Evolutionary conservation across 2,113 vertebrate species (phyloP).

Genomic region (Crotophaga sulcirostris): DNA sequence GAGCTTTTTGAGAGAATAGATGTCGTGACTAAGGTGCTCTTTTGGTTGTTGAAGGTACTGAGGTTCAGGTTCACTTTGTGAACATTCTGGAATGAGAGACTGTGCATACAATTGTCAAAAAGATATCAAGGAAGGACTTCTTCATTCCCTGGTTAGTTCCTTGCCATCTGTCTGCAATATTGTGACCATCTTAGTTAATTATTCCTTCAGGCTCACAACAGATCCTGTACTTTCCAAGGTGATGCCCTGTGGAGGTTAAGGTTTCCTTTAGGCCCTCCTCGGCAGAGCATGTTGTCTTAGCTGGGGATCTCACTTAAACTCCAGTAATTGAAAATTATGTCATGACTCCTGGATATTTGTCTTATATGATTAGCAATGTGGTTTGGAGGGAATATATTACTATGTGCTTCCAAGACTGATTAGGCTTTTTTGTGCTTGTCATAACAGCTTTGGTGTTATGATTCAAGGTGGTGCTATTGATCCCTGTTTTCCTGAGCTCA

Average conservation of each 20-base stretch:
- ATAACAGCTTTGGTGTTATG: background rate
- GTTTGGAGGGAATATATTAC: background rate
- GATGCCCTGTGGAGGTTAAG: constrained; percentile 6
- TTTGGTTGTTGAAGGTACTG: background rate
- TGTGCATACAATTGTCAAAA: background rate
- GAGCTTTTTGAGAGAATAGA: background rate
- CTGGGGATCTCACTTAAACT: background rate
- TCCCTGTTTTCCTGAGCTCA: background rate
- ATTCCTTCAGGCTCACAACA: constrained; percentile 29
- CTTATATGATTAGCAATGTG: background rate
- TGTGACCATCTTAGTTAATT: constrained; percentile 31
- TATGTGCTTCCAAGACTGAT: background rate
- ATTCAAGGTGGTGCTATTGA: background rate
- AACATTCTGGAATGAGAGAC: background rate
- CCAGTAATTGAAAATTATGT: constrained; percentile 37
- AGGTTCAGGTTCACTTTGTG: background rate
- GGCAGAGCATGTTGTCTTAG: background rate
- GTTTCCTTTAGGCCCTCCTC: constrained; percentile 30
- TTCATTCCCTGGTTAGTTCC: background rate
- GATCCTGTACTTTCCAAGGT: constrained; percentile 5
- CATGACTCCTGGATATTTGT: background rate
- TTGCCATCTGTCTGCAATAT: constrained; percentile 31
- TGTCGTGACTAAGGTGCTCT: background rate
- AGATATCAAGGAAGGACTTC: background rate
- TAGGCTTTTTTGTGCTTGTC: background rate